A percentile compares a stretch with the other conserved stretches of the same genome.
These are phyloP conservation scores for Ophion ventricosus DNA, from an alignment of 2,888 invertebrate species.

Conservation along the genomic window DNA sequence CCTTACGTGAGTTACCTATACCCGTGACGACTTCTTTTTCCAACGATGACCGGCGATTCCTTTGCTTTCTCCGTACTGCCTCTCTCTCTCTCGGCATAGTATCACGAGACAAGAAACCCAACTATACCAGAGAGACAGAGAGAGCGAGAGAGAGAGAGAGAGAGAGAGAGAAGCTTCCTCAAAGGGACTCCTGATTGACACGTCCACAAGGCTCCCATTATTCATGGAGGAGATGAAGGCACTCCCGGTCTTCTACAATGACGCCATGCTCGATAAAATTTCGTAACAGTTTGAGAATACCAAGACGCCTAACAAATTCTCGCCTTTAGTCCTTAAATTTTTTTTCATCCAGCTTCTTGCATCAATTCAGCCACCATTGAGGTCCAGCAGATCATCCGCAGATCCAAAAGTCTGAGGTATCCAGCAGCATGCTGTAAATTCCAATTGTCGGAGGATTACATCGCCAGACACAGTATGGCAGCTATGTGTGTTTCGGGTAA, in stretches of 20 bases:
- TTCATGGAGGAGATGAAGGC: slow-evolving; percentile 49
- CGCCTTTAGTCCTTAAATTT: neutral
- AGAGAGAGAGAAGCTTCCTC: slow-evolving; percentile 17
- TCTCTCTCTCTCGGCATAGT: slow-evolving; percentile 18
- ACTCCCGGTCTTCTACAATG: slow-evolving; percentile 51
- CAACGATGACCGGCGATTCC: slow-evolving; percentile 75
- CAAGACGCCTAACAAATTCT: neutral
- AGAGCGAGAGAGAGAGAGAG: slow-evolving; percentile 4
- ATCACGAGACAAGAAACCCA: slow-evolving; percentile 21
- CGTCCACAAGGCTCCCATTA: slow-evolving; percentile 61
- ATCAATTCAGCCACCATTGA: neutral
- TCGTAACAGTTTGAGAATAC: slow-evolving; percentile 4
- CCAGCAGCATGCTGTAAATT: neutral
- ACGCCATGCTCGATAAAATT: slow-evolving; percentile 17
- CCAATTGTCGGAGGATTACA: neutral
- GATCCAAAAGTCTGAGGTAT: neutral
- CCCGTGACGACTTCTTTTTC: slow-evolving; percentile 75
- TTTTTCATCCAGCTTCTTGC: neutral
- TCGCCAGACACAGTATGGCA: neutral
- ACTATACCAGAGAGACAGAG: slow-evolving; percentile 9
- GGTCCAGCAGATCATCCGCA: neutral
- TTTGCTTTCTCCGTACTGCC: slow-evolving; percentile 56
- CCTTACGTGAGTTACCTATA: slow-evolving; percentile 54
- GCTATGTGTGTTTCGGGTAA: neutral
- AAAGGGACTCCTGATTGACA: slow-evolving; percentile 52